phyloP scores from a whole-genome alignment of 2,113 vertebrate species.

The Tichodroma muraria region DNA sequence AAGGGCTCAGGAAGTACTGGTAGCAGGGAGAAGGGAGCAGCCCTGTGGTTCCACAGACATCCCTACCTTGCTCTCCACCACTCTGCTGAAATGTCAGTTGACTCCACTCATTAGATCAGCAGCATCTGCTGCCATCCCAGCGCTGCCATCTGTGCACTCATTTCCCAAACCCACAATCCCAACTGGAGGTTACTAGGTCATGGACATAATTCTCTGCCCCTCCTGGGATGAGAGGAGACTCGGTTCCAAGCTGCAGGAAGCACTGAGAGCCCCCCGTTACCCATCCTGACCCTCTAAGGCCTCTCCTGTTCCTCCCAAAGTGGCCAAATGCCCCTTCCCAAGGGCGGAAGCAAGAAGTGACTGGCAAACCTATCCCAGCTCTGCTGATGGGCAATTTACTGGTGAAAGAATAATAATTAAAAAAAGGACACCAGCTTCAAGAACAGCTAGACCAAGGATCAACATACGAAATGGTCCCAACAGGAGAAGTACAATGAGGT shows the following conservation, averaged over 20 bases:
- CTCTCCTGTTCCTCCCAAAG: neutral
- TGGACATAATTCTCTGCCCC: neutral
- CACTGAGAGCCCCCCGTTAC: neutral
- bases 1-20: neutral
- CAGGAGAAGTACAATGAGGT: neutral
- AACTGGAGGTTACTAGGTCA: slow-evolving; percentile 51
- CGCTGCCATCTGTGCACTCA: slow-evolving; percentile 14
- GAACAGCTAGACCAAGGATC: neutral
- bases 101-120: neutral
- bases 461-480: neutral
- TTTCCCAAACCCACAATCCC: neutral
- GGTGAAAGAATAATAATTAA: neutral
- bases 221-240: neutral
- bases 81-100: neutral
- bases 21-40: neutral
- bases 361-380: neutral
- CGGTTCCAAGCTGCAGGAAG: accelerated
- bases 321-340: neutral
- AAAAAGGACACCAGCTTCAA: neutral
- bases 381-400: neutral
- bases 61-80: accelerated
- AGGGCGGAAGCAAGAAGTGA: neutral
- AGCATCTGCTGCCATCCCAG: neutral
- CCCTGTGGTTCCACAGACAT: neutral
- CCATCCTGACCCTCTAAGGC: neutral